Evolutionary conservation across 2,888 invertebrate species (phyloP), one percentile per base, ranked within the genome.

Genomic region (Ectropis crepuscularia): DNA sequence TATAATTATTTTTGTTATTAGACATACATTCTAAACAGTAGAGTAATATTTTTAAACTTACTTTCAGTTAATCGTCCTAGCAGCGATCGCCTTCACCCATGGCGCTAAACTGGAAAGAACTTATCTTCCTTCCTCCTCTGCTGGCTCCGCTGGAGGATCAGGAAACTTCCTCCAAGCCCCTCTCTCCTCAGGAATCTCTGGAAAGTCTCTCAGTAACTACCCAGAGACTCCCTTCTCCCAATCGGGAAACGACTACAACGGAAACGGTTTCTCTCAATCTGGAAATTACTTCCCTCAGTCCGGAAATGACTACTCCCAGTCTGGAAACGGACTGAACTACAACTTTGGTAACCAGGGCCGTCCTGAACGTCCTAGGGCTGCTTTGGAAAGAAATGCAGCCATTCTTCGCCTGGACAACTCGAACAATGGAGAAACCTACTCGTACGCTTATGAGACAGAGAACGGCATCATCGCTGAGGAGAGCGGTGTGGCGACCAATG

Each of bases 391-490:
- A 65, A 88, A 83, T 48, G 90, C 92, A 37, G 89, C 85, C 12
- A 88, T 91, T 41, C 82, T 92, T 60, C 88, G 91, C 39, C 87
- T 87, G 68, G 86, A 87, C 57, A 86, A 79, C 63, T 77, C 85
- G 37, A 89, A 89, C 63, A 83, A 92, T 75, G 91, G 90, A 64
- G 88, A 92, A 54, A 81, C 79, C 43, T 92, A 85, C 67, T 79
- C 88, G 0, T 92, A 87, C 50, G 83, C 86, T 60, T 92, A 81
- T 70, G 90, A 92, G 69, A 91, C 92, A 45, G 89, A 91, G 61
- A 92, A 92, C 65, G 92, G 92, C 4, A 92, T 92, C 45, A 76
- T 71, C 61, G 92, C 87, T 63, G 90, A 91, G 61, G 91, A 92
- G 60, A 87, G 69, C 64, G 92, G 91, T 28, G 86, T 90, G 5